Percentiles rank a stretch among this genome's conserved stretches.
Evolutionary conservation across 2,113 vertebrate species (phyloP).

Genomic region (Chrysochloris asiatica): DNA sequence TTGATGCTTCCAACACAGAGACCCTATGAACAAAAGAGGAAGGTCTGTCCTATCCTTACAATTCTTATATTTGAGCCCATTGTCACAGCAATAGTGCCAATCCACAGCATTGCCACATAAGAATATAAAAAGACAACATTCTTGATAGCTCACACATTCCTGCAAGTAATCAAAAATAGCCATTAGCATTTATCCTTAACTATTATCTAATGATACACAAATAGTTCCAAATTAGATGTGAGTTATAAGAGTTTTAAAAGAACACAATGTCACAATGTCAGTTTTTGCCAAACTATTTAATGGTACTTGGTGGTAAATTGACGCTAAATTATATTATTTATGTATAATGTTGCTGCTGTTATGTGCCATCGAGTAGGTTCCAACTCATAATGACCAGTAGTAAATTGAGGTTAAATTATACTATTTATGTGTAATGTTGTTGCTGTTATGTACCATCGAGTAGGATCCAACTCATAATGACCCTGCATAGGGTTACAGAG

Average conservation of each 20-base stretch:
- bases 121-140: not conserved
- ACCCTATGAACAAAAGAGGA: not conserved
- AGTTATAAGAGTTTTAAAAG: not conserved
- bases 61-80: not conserved
- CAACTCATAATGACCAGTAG: too few relatives aligned
- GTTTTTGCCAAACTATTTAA: not conserved
- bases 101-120: too few relatives aligned
- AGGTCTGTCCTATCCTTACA: not conserved
- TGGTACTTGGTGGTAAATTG: not conserved
- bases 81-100: not conserved
- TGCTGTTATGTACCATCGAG: too few relatives aligned
- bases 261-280: not conserved
- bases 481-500: too few relatives aligned
- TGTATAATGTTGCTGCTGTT: too few relatives aligned
- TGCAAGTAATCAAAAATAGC: not conserved
- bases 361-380: too few relatives aligned
- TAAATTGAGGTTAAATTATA: constrained; percentile 34
- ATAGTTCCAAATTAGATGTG: not conserved
- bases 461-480: too few relatives aligned
- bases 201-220: not conserved
- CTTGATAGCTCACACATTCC: not conserved
- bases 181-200: not conserved
- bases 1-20: too few relatives aligned
- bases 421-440: not conserved
- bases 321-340: too few relatives aligned